These are phyloP conservation scores for Ciconia maguari DNA, from an alignment of 2,113 vertebrate species.

Conservation along the genomic window DNA sequence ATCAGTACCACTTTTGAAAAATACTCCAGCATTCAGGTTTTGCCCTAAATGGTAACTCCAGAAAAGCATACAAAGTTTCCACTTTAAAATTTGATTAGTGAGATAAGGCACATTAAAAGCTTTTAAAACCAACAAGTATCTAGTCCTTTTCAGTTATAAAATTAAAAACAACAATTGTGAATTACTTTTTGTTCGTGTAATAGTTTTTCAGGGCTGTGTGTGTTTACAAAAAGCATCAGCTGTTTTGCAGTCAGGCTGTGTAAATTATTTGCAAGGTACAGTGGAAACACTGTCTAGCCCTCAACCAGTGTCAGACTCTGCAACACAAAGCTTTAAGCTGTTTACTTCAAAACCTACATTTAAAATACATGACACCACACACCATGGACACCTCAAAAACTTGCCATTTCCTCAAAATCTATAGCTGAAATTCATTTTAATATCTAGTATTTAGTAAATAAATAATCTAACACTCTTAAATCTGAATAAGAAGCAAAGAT, in stretches of 20 bases:
- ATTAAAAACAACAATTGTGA: neutral
- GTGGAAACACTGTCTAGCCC: conserved; percentile 1
- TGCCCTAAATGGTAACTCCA: neutral
- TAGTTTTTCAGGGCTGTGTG: neutral
- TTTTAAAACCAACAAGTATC: neutral
- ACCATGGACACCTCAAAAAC: conserved; percentile 4
- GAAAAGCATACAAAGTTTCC: neutral
- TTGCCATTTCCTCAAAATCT: conserved; percentile 51
- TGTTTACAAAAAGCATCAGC: neutral
- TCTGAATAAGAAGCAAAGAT: conserved; percentile 86
- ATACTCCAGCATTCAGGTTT: neutral
- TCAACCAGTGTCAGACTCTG: neutral
- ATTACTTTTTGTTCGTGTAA: neutral
- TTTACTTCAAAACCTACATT: neutral
- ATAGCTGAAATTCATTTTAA: conserved; percentile 57
- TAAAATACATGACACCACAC: neutral
- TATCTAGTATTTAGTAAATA: conserved; percentile 41
- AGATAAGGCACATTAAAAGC: neutral
- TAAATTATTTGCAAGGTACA: conserved; percentile 39
- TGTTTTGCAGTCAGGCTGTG: neutral
- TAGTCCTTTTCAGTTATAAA: neutral
- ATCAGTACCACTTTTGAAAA: neutral
- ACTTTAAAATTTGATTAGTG: neutral
- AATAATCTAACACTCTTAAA: conserved; percentile 62
- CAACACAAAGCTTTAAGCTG: conserved; percentile 16